Evolutionary conservation across 1,140 invertebrate species (phyloP).

Genomic region (Papilio machaon): DNA sequence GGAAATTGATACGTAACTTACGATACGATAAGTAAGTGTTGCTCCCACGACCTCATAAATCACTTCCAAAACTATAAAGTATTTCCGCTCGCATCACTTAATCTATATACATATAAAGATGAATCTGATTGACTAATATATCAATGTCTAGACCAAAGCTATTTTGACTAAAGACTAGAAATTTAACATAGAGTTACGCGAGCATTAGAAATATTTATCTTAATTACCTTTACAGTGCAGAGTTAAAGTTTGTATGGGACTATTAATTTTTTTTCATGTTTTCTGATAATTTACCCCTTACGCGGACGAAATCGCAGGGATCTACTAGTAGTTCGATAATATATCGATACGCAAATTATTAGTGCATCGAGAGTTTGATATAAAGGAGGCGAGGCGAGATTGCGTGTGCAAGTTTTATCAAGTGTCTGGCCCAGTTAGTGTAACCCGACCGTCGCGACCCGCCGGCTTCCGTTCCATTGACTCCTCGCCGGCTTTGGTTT

Average conservation of each 20-base stretch:
- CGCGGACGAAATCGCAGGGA: background rate
- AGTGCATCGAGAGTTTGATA: background rate
- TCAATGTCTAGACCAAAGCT: background rate
- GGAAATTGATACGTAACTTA: constrained; percentile 13
- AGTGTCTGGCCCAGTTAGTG: constrained; percentile 47
- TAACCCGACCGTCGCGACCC: constrained; percentile 48
- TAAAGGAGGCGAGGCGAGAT: constrained; percentile 29
- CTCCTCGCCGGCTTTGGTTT: constrained; percentile 46
- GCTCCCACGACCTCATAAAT: constrained; percentile 5
- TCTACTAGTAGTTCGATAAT: background rate
- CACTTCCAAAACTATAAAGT: constrained; percentile 17
- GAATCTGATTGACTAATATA: background rate
- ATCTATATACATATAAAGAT: background rate
- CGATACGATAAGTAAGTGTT: background rate
- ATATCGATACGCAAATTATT: constrained; percentile 11
- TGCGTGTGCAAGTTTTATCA: constrained; percentile 42
- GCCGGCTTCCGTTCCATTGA: constrained; percentile 66
- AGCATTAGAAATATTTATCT: no score
- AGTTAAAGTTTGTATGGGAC: no score
- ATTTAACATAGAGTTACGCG: background rate
- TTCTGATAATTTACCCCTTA: background rate
- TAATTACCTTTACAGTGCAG: no score
- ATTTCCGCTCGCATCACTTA: constrained; percentile 2
- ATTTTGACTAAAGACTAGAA: background rate
- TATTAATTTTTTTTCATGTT: background rate